Conservation (phyloP, 2,797 vertebrate species). For the Gambelia wislizenii region DNA sequence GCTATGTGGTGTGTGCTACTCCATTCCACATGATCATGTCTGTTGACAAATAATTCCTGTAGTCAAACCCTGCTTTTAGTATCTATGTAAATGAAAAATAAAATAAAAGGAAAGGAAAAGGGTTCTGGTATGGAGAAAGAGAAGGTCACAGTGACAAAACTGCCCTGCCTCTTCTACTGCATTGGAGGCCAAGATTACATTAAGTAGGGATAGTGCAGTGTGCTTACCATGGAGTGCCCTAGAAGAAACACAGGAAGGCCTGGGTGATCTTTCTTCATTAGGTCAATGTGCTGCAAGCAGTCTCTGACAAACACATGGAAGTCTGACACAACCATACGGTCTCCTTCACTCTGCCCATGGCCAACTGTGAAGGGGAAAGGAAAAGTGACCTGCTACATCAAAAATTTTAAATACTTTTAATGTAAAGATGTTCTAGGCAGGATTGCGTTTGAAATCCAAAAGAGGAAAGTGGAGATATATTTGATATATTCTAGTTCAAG, state of each 20-base stretch:
- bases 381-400: conserved; percentile 20
- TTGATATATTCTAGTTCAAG: neutral
- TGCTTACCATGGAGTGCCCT: conserved; percentile 96
- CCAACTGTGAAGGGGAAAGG: conserved; percentile 83
- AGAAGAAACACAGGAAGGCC: conserved; percentile 89
- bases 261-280: conserved; percentile 87
- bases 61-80: neutral
- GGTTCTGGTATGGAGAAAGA: conserved; percentile 19
- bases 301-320: conserved; percentile 94
- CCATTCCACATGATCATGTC: neutral
- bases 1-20: neutral
- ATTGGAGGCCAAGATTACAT: neutral
- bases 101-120: neutral
- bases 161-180: conserved; percentile 36
- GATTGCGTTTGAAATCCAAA: neutral
- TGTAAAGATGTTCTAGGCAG: neutral
- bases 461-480: neutral
- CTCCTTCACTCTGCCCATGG: conserved; percentile 96
- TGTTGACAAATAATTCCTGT: neutral
- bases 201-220: neutral
- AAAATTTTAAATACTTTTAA: neutral
- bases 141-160: neutral
- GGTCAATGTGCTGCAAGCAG: conserved; percentile 90
- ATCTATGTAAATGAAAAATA: neutral
- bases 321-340: conserved; percentile 92